Evolutionary conservation across 2,888 invertebrate species (phyloP).

Genomic region (Andrena praecox): DNA sequence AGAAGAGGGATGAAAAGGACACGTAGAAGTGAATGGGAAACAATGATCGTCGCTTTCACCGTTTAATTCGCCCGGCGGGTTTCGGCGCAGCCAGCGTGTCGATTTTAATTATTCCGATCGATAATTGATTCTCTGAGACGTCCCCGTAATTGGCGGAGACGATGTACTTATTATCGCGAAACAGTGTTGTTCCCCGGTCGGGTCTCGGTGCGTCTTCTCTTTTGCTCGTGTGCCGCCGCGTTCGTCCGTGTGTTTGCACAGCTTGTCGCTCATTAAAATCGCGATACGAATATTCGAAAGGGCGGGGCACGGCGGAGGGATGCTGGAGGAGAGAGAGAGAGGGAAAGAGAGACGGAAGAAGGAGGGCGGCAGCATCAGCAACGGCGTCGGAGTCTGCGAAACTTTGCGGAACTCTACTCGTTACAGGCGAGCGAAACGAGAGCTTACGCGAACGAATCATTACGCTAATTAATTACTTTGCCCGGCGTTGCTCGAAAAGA

Average conservation of each 20-base stretch:
- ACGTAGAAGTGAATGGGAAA: background rate
- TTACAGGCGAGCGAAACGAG: slow-evolving; percentile 67
- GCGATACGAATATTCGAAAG: slow-evolving; percentile 68
- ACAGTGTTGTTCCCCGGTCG: slow-evolving; percentile 1
- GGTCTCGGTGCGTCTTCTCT: background rate
- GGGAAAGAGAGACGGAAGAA: background rate
- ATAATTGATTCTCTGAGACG: slow-evolving; percentile 39
- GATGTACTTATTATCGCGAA: slow-evolving; percentile 41
- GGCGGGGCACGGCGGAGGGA: slow-evolving; percentile 4
- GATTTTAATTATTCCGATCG: slow-evolving; percentile 40
- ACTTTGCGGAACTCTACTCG: slow-evolving; percentile 71
- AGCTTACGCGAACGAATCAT: slow-evolving; percentile 77
- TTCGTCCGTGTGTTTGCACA: slow-evolving; percentile 57
- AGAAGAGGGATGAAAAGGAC: background rate
- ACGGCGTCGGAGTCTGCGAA: slow-evolving; percentile 56
- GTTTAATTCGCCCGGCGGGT: slow-evolving; percentile 5
- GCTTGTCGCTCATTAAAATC: slow-evolving; percentile 79
- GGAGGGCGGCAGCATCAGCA: slow-evolving; percentile 36
- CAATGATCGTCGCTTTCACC: background rate
- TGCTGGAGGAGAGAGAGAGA: background rate
- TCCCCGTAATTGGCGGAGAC: slow-evolving; percentile 37
- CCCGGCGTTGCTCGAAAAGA: slow-evolving; percentile 51
- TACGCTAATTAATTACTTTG: slow-evolving; percentile 78
- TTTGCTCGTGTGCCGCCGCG: background rate
- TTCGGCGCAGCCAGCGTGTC: background rate